These are phyloP conservation scores for Phanerotoma sp. DNA, from an alignment of 2,888 invertebrate species.

Conservation along the genomic window DNA sequence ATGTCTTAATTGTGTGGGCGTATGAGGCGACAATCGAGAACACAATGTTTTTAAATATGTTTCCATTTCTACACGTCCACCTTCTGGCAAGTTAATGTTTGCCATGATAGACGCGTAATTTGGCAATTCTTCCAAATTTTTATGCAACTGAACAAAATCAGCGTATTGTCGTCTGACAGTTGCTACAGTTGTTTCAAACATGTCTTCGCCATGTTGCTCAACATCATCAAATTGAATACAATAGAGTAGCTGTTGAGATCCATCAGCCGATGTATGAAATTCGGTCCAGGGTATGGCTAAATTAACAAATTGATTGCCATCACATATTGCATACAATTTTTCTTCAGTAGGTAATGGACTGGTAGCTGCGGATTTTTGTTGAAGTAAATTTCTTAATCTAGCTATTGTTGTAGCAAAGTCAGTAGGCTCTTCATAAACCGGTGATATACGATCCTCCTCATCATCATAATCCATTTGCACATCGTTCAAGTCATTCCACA, in stretches of 20 bases:
- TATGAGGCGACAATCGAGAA: slow-evolving; percentile 44
- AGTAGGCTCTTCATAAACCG: slow-evolving; percentile 72
- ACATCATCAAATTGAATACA: slow-evolving; percentile 54
- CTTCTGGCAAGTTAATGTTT: slow-evolving; percentile 48
- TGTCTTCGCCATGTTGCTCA: slow-evolving; percentile 49
- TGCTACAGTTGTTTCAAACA: slow-evolving; percentile 51
- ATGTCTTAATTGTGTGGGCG: slow-evolving; percentile 48
- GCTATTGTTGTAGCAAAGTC: slow-evolving; percentile 74
- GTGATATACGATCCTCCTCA: slow-evolving; percentile 57
- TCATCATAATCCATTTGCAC: slow-evolving; percentile 45
- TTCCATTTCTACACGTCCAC: slow-evolving; percentile 50
- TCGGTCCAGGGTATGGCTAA: slow-evolving; percentile 52
- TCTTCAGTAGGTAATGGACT: slow-evolving; percentile 50
- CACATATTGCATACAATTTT: slow-evolving; percentile 47
- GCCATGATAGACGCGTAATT: slow-evolving; percentile 41
- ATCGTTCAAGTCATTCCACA: slow-evolving; percentile 46
- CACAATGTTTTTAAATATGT: slow-evolving; percentile 47
- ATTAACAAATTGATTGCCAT: slow-evolving; percentile 49
- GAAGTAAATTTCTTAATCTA: slow-evolving; percentile 66
- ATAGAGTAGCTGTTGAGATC: slow-evolving; percentile 51
- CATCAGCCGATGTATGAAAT: slow-evolving; percentile 50
- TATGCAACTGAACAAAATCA: slow-evolving; percentile 50
- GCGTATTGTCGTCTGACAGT: slow-evolving; percentile 50
- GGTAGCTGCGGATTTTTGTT: slow-evolving; percentile 59
- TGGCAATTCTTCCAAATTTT: slow-evolving; percentile 47